Base-by-base conservation (phyloP, 2,797 vertebrate genomes). In the Poeciliopsis paucimaculata region DNA sequence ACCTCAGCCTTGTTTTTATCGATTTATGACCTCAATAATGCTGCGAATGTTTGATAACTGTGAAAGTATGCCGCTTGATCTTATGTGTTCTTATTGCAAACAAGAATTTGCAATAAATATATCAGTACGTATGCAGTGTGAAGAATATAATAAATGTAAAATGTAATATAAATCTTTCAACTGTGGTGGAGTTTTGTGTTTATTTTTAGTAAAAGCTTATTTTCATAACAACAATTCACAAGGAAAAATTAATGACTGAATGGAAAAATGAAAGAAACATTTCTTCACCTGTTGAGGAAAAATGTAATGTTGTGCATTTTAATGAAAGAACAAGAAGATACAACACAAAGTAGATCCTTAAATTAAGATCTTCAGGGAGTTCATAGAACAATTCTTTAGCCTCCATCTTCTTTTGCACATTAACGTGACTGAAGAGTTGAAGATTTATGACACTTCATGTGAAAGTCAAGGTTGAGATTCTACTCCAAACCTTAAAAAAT, bases 391-490 rank as follows among this genome's bases (percentile, higher is more conserved):
- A 2, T 68, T 31, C 18, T 66, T 66, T 43, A 71, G 26, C 41
- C 68, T n/a, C 6, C 41, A 45, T 71, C 26, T n/a, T 45, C 49
- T 55, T 39, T 74, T 41, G 47, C 72, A 55, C 49, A 41, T 18
- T 9, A 31, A 47, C 5, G 5, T 20, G 20, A 62, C 23, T n/a
- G 55, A 77, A 23, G 43, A 68, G 76, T 83, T 15, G 39, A 20
- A 62, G 36, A 77, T 47, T 26, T 23, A 55, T 34, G 41, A 28
- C 26, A 60, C 53, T 70, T 73, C 46, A 26, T 76, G 83, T 86
- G 46, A 84, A 62, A 82, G 77, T 75, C 78, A 55, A 82, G 66
- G 66, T 75, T 31, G 43, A 70, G 73, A 82, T 31, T 75, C 43
- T 77, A 70, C 73, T 49, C 51, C 47, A 76, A 57, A 71, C 68